Percentiles rank a stretch among this genome's conserved stretches.
Evolutionary conservation across 2,797 vertebrate species (phyloP).

Genomic region (Chanos chanos): DNA sequence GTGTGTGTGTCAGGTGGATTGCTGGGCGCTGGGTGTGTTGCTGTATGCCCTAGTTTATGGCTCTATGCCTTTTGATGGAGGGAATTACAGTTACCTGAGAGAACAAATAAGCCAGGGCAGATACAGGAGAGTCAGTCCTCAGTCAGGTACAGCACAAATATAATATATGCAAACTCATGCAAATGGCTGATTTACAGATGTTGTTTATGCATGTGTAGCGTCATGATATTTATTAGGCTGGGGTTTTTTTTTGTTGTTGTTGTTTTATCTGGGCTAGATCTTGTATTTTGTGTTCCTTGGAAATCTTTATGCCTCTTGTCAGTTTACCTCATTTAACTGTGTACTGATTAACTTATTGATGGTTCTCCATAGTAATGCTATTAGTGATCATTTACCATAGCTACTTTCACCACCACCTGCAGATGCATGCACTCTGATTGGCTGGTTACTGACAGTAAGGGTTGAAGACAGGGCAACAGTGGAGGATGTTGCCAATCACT

Average conservation of each 20-base stretch:
- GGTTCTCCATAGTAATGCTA: not conserved
- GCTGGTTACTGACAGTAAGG: slow-evolving; percentile 52
- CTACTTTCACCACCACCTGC: not conserved
- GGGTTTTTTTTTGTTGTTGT: too few relatives aligned
- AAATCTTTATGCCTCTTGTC: too few relatives aligned
- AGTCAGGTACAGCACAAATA: slow-evolving; percentile 37
- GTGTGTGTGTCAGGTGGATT: slow-evolving; percentile 47
- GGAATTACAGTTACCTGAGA: slow-evolving; percentile 43
- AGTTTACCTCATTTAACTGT: too few relatives aligned
- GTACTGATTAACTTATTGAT: too few relatives aligned
- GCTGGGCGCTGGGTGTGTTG: slow-evolving; percentile 56
- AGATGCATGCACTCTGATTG: slow-evolving; percentile 49
- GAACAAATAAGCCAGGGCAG: slow-evolving; percentile 48
- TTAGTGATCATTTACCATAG: not conserved
- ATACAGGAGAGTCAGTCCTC: slow-evolving; percentile 43
- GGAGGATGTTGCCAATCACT: slow-evolving; percentile 51
- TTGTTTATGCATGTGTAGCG: too few relatives aligned
- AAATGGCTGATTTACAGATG: too few relatives aligned
- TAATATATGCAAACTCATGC: not conserved
- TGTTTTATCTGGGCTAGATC: too few relatives aligned
- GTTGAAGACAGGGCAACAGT: slow-evolving; percentile 46
- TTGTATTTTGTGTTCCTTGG: slow-evolving; percentile 7
- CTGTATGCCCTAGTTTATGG: slow-evolving; percentile 53
- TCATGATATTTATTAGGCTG: too few relatives aligned
- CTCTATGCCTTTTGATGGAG: slow-evolving; percentile 54